Evolutionary conservation across 2,113 vertebrate species (phyloP), one percentile per base, ranked within the genome.

Genomic region (Dromas ardeola): DNA sequence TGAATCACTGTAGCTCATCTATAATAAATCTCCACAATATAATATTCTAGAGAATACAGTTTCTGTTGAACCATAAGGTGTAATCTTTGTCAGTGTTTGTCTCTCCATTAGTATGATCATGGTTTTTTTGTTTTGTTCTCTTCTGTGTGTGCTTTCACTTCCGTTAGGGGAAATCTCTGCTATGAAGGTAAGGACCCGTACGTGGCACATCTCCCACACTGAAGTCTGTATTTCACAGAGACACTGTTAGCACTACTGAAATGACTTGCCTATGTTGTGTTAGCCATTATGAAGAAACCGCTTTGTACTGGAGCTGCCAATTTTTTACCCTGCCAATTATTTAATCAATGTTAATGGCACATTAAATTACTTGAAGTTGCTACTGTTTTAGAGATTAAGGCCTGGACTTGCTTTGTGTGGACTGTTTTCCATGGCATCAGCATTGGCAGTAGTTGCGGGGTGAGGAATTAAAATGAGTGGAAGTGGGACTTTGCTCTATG

Each of bases 21-120:
- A 42, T 82, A 93, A 91, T 96, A 95, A 93, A 96, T 86, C 80
- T 88, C 74, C 72, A 32, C 62, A 63, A 50, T 65, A 58, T 36
- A 72, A 70, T 91, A 40, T 85, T 83, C 67, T 59, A 52, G 66
- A 69, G 69, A 82, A 63, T 55, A 65, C 8, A 32, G 5, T 67
- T 91, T 80, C 62, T 53, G 43, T 82, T 73, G 78, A 91, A 42
- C 83, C 73, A 36, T 61, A 43, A 91, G 81, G 61, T 78, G 13
- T 79, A 40, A 81, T 92, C 81, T 86, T 89, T 76, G 55, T 85
- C 66, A 93, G 21, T 4, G 2, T 91, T 93, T 66, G 53, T 80
- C 26, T 95, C 40, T 95, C 62, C 47, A 25, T 87, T 94, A 77
- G 34, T 38, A 36, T 67, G 52, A 72, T 77, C 4, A 0, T 17